These are phyloP conservation scores for Hypotaenidia philippensis DNA, from an alignment of 2,797 vertebrate genomes.

Conservation along the genomic window DNA sequence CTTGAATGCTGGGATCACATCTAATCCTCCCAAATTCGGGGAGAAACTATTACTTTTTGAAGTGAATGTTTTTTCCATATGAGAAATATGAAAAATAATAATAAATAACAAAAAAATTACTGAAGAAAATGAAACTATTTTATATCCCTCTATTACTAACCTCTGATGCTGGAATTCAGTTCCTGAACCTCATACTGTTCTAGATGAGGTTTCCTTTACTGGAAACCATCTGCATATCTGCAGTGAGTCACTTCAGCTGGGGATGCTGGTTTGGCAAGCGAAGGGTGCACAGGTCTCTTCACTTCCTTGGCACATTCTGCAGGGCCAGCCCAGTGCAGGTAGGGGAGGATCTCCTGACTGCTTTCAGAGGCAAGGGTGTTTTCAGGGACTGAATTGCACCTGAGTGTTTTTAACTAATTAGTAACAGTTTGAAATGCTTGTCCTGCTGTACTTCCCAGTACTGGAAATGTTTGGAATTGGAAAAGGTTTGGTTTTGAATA, in stretches of 20 bases:
- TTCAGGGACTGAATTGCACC: background rate
- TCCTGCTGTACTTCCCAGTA: background rate
- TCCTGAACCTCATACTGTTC: background rate
- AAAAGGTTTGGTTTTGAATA: background rate
- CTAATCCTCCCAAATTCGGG: background rate
- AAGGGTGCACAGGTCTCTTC: background rate
- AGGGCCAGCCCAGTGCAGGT: background rate
- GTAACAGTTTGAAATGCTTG: background rate
- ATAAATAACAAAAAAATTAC: background rate
- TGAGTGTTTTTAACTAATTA: background rate
- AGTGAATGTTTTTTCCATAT: accelerated
- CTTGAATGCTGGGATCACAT: background rate
- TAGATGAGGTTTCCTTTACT: background rate
- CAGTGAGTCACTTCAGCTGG: background rate
- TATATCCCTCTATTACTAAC: background rate
- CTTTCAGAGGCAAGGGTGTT: background rate
- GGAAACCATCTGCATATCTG: accelerated
- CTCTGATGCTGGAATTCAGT: background rate
- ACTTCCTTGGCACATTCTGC: background rate
- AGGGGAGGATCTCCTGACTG: background rate
- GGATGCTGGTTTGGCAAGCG: background rate
- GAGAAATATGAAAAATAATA: background rate
- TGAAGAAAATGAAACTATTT: background rate
- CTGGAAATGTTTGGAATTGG: background rate
- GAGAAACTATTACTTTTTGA: background rate